A percentile compares a stretch with the other conserved stretches of the same genome.
phyloP scores from a whole-genome alignment of 1,140 invertebrate genomes.

The Drosophila prosaltans region DNA sequence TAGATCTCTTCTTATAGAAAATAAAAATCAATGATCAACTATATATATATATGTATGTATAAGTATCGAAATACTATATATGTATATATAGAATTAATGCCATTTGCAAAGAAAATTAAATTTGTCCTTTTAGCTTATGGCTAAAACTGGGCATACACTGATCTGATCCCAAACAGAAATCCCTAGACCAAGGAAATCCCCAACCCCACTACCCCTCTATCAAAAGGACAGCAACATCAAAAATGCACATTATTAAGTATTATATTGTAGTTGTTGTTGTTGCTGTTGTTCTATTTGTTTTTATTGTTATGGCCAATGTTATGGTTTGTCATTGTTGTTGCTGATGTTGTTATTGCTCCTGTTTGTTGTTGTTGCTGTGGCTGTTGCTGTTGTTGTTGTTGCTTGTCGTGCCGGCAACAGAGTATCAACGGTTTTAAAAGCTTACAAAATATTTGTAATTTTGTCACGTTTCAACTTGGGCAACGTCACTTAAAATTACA shows the following conservation, averaged over 20 bases:
- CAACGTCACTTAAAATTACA: conserved; percentile 65
- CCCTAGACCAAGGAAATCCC: neutral
- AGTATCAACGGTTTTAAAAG: conserved; percentile 71
- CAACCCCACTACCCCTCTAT: conserved; percentile 3
- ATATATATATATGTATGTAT: no score
- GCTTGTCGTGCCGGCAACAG: conserved; percentile 41
- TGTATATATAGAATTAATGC: no score
- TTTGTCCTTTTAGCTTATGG: no score
- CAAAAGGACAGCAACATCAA: conserved; percentile 60
- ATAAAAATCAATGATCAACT: no score
- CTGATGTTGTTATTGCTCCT: conserved; percentile 14
- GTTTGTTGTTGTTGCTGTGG: conserved; percentile 48
- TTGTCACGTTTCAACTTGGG: conserved; percentile 80
- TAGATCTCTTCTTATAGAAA: no score
- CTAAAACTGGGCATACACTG: neutral
- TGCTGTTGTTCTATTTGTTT: conserved; percentile 66
- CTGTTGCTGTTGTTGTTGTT: conserved; percentile 52
- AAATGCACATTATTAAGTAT: conserved; percentile 77
- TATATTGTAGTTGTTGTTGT: conserved; percentile 56
- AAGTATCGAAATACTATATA: no score
- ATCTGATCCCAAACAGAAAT: neutral
- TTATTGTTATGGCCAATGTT: conserved; percentile 75
- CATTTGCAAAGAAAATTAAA: no score
- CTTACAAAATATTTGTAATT: conserved; percentile 79
- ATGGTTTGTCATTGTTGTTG: conserved; percentile 60